Conservation (phyloP, 2,888 invertebrate genomes). For the Amitus sp. region DNA sequence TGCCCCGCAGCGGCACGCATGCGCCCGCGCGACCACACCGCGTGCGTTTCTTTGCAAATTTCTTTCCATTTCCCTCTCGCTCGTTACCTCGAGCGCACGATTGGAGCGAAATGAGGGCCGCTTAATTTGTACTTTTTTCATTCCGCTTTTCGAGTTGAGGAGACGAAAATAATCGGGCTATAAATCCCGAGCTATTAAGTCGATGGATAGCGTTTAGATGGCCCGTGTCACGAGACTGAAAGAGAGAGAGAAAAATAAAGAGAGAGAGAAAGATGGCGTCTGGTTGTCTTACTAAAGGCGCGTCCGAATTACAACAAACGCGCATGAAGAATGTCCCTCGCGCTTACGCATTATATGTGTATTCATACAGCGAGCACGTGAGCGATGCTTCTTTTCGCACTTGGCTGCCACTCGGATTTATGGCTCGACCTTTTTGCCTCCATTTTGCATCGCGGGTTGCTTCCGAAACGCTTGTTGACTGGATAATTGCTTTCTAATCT, state of each 20-base stretch:
- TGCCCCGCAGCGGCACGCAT: constrained; percentile 9
- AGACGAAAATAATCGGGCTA: constrained; percentile 42
- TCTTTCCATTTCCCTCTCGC: constrained; percentile 21
- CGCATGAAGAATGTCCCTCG: constrained; percentile 34
- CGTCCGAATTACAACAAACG: constrained; percentile 38
- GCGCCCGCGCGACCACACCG: constrained; percentile 39
- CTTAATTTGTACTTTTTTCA: no score
- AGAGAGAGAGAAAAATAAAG: not conserved
- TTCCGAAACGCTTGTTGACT: constrained; percentile 36
- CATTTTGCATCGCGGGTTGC: not conserved
- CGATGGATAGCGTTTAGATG: constrained; percentile 61
- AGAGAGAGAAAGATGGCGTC: not conserved
- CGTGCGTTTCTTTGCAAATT: constrained; percentile 25
- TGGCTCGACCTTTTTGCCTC: constrained; percentile 29
- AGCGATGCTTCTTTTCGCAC: constrained; percentile 42
- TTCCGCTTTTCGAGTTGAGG: no score
- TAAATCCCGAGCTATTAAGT: constrained; percentile 64
- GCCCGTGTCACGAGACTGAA: constrained; percentile 55
- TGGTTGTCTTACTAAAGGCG: constrained; percentile 53
- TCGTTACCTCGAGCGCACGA: no score
- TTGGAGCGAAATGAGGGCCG: no score
- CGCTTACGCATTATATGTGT: constrained; percentile 23
- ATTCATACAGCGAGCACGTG: constrained; percentile 35
- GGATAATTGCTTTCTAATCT: constrained; percentile 39
- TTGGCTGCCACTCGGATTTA: constrained; percentile 40